Base-by-base conservation (phyloP, 1,140 invertebrate genomes). In the Branchinecta lindahli region DNA sequence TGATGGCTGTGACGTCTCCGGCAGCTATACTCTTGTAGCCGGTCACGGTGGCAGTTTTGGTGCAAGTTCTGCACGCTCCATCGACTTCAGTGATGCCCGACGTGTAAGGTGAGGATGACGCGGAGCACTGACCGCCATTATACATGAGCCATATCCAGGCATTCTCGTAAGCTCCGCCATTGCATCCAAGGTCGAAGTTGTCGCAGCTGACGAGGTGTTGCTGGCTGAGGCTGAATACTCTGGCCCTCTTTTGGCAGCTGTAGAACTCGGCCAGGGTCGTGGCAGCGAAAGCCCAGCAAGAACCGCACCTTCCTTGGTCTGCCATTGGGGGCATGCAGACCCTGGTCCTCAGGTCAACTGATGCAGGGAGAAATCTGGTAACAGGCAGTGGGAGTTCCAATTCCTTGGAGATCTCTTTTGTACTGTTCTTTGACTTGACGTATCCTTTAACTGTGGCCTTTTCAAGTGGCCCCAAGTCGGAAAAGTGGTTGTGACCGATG, bases 161-260 rank as follows among this genome's bases (percentile, higher is more conserved):
- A 0, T n/a, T 9, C 8, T 20, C 45, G 18, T 66, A 66, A 12
- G 82, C 77, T 8, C 88, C 88, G 66, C 88, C 88, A 61, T 82
- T 77, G 75, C 89, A 91, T 5, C 88, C 89, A n/a, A 77, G 71
- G 75, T 87, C 86, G 70, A 66, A n/a, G 9, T 44, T 47, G 15
- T 83, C 82, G 67, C 85, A 87, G 75, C 87, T 85, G 0, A 87
- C 78, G 0, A 87, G 74, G 66, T 86, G 83, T 73, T 87, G 85
- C 66, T 85, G 83, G 45, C 84, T 69, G 20, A 9, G 21, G 18
- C 69, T 68, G 10, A 76, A 68, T 7, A 70, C 69, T 5, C 68
- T 69, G 33, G 33, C 1, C n/a, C 69, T 72, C 33, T 33, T 33
- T 45, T 69, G 73, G 33, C 72, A 75, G 45, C 69, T 46, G 44